Percentiles rank a stretch among this genome's conserved stretches.
Evolutionary conservation across 2,797 vertebrate genomes (phyloP).

Genomic region (Crenuchus spilurus): DNA sequence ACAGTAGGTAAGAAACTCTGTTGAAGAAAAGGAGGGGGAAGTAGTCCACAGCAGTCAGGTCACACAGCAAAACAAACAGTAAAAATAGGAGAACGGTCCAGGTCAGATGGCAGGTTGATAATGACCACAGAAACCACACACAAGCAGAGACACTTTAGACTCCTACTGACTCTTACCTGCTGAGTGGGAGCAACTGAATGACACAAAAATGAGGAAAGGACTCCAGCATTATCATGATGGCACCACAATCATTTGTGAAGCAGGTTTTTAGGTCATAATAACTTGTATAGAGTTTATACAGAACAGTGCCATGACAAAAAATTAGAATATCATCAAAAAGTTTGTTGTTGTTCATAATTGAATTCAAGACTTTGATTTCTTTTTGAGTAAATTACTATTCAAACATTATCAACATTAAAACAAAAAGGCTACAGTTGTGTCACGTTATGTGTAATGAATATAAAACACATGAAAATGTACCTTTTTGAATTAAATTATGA

Average conservation of each 20-base stretch:
- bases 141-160: conserved; percentile 22
- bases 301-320: background rate
- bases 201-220: conserved; percentile 71
- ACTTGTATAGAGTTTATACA: background rate
- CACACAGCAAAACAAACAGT: conserved; percentile 15
- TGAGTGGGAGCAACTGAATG: conserved; percentile 63
- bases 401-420: no score
- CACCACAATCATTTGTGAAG: conserved; percentile 58
- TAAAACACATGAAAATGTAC: no score
- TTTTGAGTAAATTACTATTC: no score
- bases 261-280: conserved; percentile 4
- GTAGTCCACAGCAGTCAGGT: conserved; percentile 31
- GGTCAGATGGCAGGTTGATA: conserved; percentile 26
- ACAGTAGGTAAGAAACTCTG: conserved; percentile 27
- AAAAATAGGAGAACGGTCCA: conserved; percentile 19
- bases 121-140: conserved; percentile 29
- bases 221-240: conserved; percentile 63
- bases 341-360: no score
- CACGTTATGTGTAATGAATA: no score
- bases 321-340: no score
- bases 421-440: no score
- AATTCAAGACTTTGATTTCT: no score
- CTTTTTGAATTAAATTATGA: no score
- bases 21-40: conserved; percentile 23
- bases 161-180: conserved; percentile 79